phyloP scores from a whole-genome alignment of 2,888 invertebrate species.

The Xestoiulus laeticollis region DNA sequence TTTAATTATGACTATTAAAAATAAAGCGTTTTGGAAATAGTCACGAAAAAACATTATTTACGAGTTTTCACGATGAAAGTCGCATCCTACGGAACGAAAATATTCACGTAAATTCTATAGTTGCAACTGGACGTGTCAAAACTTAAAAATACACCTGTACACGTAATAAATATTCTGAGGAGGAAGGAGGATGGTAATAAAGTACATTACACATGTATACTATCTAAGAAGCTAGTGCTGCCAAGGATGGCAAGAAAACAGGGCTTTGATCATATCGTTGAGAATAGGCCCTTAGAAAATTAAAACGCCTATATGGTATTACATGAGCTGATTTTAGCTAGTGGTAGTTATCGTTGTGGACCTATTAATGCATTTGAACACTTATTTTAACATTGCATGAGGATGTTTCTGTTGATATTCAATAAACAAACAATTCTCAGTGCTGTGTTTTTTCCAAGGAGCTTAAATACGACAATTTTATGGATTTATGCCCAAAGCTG shows the following conservation, averaged over 20 bases:
- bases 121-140: background rate
- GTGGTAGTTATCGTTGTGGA: too few relatives aligned
- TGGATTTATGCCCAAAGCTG: background rate
- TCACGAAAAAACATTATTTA: background rate
- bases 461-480: background rate
- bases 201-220: background rate
- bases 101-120: background rate
- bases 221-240: background rate
- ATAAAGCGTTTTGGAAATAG: background rate
- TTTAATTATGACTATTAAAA: background rate
- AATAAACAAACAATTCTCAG: background rate
- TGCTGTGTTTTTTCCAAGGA: background rate
- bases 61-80: background rate
- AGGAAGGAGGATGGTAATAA: background rate
- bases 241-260: background rate
- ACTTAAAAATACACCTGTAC: background rate
- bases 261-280: background rate
- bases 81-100: background rate
- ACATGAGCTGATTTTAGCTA: too few relatives aligned
- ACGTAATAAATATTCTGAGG: background rate
- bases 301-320: background rate
- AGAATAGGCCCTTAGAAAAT: background rate
- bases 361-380: too few relatives aligned
- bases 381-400: too few relatives aligned
- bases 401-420: too few relatives aligned